Conservation (phyloP, 1,140 invertebrate genomes). For the Ceratosolen fusciceps region DNA sequence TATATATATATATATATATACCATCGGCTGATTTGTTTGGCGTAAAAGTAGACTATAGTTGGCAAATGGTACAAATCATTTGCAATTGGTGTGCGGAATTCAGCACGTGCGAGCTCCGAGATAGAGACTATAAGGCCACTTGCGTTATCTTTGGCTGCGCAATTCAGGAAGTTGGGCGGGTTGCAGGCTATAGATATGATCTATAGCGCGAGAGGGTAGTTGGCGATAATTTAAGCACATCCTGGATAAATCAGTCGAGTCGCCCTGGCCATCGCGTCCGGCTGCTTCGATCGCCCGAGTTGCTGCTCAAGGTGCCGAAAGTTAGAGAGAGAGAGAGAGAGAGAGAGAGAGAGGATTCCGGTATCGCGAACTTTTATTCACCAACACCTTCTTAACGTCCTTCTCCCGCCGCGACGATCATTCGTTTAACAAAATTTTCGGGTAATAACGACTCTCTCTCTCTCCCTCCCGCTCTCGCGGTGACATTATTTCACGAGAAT, state of each 20-base stretch:
- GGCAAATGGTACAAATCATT: conserved; percentile 48
- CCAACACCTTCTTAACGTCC: conserved; percentile 2
- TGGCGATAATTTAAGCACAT: conserved; percentile 49
- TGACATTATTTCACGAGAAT: background rate
- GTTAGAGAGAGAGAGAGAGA: background rate
- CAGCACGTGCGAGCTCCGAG: conserved; percentile 31
- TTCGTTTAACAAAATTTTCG: too few relatives aligned
- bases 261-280: background rate
- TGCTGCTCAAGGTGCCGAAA: background rate
- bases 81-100: conserved; percentile 22
- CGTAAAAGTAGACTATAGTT: conserved; percentile 35
- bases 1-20: too few relatives aligned
- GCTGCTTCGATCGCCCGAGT: background rate
- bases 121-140: conserved; percentile 30
- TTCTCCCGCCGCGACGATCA: background rate
- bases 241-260: conserved; percentile 48
- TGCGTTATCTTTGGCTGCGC: background rate
- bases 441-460: background rate
- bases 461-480: background rate
- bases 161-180: conserved; percentile 48
- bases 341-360: background rate
- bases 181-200: too few relatives aligned
- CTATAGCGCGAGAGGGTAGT: conserved; percentile 41
- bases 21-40: conserved; percentile 9
- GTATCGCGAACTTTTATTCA: conserved; percentile 8